These are phyloP conservation scores for Drosophila athabasca DNA, from an alignment of 1,140 invertebrate species.

Conservation along the genomic window DNA sequence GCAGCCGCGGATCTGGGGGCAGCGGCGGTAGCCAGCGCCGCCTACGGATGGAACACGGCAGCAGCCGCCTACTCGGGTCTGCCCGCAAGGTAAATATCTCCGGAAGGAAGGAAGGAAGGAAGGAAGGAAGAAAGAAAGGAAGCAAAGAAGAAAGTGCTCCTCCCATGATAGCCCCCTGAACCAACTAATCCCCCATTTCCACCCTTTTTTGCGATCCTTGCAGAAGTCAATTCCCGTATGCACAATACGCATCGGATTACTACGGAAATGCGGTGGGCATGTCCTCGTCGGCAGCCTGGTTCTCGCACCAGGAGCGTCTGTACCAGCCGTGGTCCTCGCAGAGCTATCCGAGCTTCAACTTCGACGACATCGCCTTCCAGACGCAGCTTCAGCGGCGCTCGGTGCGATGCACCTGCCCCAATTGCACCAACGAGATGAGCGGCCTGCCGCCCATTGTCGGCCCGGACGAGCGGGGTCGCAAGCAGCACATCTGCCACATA, in stretches of 20 bases:
- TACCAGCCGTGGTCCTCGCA: constrained; percentile 80
- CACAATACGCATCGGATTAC: constrained; percentile 79
- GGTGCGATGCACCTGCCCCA: constrained; percentile 89
- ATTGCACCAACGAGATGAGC: constrained; percentile 88
- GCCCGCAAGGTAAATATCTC: constrained; percentile 69
- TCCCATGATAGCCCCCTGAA: background rate
- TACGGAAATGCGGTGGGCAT: constrained; percentile 77
- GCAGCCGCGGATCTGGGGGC: constrained; percentile 73
- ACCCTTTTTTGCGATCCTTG: constrained; percentile 8
- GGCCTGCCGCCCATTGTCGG: constrained; percentile 86
- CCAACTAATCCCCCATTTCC: constrained; percentile 3
- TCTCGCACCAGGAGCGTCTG: constrained; percentile 76
- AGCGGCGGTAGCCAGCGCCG: constrained; percentile 75
- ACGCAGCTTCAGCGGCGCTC: constrained; percentile 84
- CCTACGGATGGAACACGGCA: constrained; percentile 75
- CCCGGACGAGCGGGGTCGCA: constrained; percentile 86
- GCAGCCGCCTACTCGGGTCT: constrained; percentile 59
- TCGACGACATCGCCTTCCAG: constrained; percentile 81
- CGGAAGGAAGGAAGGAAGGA: background rate
- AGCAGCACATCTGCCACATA: constrained; percentile 95
- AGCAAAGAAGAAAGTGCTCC: background rate
- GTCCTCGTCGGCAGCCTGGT: constrained; percentile 70
- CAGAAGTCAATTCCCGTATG: constrained; percentile 81
- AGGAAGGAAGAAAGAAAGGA: background rate
- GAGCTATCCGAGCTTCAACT: constrained; percentile 76